Conservation (phyloP, 1,140 invertebrate genomes). For the Apis mellifera region Amel_HAv3.1 CM009939.2:7891501-7892000, state of each 20-base stretch:
- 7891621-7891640: neutral
- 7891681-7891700: neutral
- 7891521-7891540: neutral
- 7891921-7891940: conserved; percentile 68
- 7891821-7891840: conserved; percentile 5
- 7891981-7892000: conserved; percentile 47
- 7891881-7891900: conserved; percentile 75
- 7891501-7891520: neutral
- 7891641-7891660: neutral
- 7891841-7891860: conserved; percentile 67
- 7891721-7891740: no score
- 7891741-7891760: no score
- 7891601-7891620: neutral
- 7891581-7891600: neutral
- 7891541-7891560: neutral
- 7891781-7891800: neutral
- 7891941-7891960: conserved; percentile 35
- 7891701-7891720: neutral
- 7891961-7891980: conserved; percentile 52
- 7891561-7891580: neutral
- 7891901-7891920: conserved; percentile 74
- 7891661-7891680: neutral
- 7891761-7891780: neutral
- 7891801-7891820: neutral
- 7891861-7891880: conserved; percentile 68